phyloP scores from a whole-genome alignment of 92 coral and sea anemone genomes.

The Umimayanthus kanabou region DNA sequence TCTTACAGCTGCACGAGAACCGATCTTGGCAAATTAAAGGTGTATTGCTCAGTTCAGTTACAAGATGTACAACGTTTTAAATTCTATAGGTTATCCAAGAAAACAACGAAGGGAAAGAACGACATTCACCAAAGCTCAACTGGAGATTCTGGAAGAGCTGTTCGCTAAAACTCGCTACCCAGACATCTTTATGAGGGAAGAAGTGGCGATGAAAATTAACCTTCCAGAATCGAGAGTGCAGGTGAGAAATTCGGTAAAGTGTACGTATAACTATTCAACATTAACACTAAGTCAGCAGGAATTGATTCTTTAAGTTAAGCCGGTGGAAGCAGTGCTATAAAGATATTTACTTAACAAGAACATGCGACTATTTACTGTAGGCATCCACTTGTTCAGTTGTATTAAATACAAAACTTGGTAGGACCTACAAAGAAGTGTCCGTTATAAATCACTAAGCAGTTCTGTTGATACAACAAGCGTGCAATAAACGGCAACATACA shows the following conservation, averaged over 20 bases:
- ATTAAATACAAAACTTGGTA: neutral
- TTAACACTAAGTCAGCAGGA: neutral
- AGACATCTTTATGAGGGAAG: constrained; percentile 98
- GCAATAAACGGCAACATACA: neutral
- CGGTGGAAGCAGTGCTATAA: neutral
- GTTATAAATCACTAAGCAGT: neutral
- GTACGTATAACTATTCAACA: neutral
- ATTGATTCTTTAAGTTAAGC: neutral
- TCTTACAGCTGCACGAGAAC: neutral
- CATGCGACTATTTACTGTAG: neutral
- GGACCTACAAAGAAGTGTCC: no score
- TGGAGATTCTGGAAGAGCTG: constrained; percentile 92
- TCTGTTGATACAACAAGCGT: neutral
- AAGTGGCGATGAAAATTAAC: constrained; percentile 95
- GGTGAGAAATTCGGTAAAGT: constrained; percentile 46
- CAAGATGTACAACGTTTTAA: neutral
- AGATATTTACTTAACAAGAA: neutral
- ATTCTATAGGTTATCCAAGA: constrained; percentile 72
- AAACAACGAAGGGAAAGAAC: constrained; percentile 96
- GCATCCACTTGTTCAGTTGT: neutral
- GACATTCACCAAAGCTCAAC: constrained; percentile 94
- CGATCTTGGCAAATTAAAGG: neutral
- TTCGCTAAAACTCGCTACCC: constrained; percentile 94
- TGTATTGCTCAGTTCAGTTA: neutral
- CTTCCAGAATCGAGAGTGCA: constrained; percentile 98